Percentiles rank a stretch among this genome's conserved stretches.
Evolutionary conservation across 2,888 invertebrate species (phyloP).

Genomic region (Drosophila mettleri): DNA sequence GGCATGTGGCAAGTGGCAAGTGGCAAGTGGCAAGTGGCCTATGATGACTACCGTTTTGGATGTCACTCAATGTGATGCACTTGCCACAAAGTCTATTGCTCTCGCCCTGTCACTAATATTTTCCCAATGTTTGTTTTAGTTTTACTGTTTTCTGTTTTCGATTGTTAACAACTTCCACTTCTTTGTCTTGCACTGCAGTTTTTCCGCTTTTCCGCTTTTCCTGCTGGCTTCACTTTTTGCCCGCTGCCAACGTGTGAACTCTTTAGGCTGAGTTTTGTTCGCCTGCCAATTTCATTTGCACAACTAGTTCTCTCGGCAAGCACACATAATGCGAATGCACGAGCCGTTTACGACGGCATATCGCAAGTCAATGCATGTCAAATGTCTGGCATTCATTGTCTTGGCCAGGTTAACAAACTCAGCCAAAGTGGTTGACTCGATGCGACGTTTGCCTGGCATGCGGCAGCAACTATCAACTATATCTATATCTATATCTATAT

Average conservation of each 20-base stretch:
- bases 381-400: conserved; percentile 42
- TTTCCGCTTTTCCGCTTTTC: conserved; percentile 27
- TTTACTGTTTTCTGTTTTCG: conserved; percentile 14
- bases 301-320: conserved; percentile 29
- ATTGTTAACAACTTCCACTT: conserved; percentile 64
- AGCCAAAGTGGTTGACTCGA: background rate
- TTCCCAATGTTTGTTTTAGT: conserved; percentile 30
- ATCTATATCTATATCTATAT: background rate
- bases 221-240: conserved; percentile 17
- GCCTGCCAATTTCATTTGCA: conserved; percentile 22
- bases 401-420: conserved; percentile 36
- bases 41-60: conserved; percentile 8
- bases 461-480: too few species aligned
- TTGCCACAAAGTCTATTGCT: conserved; percentile 10
- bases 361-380: conserved; percentile 51
- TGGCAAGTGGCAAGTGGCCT: conserved; percentile 12
- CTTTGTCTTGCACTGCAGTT: conserved; percentile 60
- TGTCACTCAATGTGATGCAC: conserved; percentile 25
- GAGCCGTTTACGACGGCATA: conserved; percentile 26
- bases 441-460: background rate
- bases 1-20: conserved; percentile 18
- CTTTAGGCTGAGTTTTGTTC: conserved; percentile 27
- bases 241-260: conserved; percentile 53
- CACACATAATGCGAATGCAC: conserved; percentile 15
- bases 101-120: conserved; percentile 27